Evolutionary conservation across 1,140 invertebrate genomes (phyloP).

Genomic region (Uloborus diversus): DNA sequence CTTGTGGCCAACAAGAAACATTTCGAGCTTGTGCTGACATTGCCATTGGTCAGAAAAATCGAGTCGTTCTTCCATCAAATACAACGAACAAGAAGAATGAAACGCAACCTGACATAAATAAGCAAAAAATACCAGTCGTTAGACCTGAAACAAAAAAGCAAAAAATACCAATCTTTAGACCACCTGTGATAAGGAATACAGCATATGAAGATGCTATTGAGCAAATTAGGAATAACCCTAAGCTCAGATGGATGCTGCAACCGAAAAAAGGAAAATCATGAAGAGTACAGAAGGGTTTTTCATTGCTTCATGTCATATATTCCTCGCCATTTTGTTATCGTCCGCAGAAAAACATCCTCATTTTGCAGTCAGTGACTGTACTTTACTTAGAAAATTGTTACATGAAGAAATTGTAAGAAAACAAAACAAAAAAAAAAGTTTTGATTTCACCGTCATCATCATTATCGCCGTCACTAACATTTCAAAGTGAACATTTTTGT

Average conservation of each 20-base stretch:
- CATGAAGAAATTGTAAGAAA: too few relatives aligned
- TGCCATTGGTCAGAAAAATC: constrained; percentile 70
- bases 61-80: constrained; percentile 32
- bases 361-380: too few relatives aligned
- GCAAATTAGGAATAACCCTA: constrained; percentile 20
- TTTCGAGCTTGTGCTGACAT: constrained; percentile 88
- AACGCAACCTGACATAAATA: background rate
- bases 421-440: too few relatives aligned
- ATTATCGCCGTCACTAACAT: too few relatives aligned
- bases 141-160: constrained; percentile 14
- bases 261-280: background rate
- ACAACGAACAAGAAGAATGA: background rate
- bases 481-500: too few relatives aligned
- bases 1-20: constrained; percentile 86
- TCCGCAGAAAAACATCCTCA: too few relatives aligned
- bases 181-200: background rate
- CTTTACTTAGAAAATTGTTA: too few relatives aligned
- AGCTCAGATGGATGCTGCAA: constrained; percentile 34
- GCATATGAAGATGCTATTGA: constrained; percentile 30
- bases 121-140: too few relatives aligned
- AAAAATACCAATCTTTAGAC: background rate
- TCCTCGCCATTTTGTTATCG: too few relatives aligned
- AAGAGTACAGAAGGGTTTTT: too few relatives aligned
- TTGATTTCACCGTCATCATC: too few relatives aligned
- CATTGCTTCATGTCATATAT: too few relatives aligned